Evolutionary conservation across 2,113 vertebrate genomes (phyloP).

Genomic region (Ochotona curzoniae): DNA sequence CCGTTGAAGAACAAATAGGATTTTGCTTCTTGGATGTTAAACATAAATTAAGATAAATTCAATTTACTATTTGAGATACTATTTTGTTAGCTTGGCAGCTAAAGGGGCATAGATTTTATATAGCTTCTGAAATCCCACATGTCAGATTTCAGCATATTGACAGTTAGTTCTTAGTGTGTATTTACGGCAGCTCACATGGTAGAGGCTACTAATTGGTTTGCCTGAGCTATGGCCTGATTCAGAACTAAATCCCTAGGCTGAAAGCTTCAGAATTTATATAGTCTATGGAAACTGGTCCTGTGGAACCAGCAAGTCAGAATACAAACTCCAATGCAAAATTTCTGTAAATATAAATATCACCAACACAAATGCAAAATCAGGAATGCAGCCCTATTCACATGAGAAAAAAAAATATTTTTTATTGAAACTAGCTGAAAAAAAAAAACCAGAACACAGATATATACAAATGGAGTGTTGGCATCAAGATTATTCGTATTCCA

Average conservation of each 20-base stretch:
- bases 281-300: not conserved
- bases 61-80: not conserved
- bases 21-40: not conserved
- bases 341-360: not conserved
- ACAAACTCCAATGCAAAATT: not conserved
- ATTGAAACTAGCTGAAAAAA: conserved; percentile 36
- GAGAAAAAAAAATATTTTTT: not conserved
- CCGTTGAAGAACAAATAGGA: not conserved
- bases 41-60: not conserved
- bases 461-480: not conserved
- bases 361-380: conserved; percentile 1
- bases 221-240: not conserved
- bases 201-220: not conserved
- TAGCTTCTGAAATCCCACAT: not conserved
- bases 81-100: not conserved
- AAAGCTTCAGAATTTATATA: not conserved
- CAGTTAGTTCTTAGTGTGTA: not conserved
- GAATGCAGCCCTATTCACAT: not conserved
- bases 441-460: not conserved
- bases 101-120: conserved; percentile 31
- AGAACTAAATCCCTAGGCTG: not conserved
- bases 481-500: not conserved
- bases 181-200: not conserved
- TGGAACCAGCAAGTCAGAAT: not conserved
- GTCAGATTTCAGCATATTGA: not conserved